These are phyloP conservation scores for Palythoa heliodiscus DNA, from an alignment of 92 coral and sea anemone genomes.

Conservation along the genomic window DNA sequence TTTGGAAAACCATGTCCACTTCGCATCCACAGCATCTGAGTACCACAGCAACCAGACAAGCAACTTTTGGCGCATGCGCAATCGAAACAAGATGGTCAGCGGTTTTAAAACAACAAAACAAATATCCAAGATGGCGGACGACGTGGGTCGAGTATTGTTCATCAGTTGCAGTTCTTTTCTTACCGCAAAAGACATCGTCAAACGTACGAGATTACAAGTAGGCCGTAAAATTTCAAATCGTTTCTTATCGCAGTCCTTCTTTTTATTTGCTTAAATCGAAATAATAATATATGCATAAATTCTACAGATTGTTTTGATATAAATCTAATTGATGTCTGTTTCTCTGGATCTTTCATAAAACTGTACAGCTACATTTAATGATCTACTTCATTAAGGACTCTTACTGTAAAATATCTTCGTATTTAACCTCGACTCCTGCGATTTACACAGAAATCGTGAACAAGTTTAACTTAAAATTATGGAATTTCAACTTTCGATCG, in stretches of 20 bases:
- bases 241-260: background rate
- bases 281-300: background rate
- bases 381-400: too few relatives aligned
- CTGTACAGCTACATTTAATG: background rate
- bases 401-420: too few relatives aligned
- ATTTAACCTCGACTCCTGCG: too few relatives aligned
- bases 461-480: too few relatives aligned
- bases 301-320: background rate
- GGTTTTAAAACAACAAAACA: slow-evolving; percentile 6
- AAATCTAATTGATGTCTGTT: too few relatives aligned
- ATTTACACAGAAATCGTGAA: too few relatives aligned
- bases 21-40: background rate
- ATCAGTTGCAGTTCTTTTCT: slow-evolving; percentile 75
- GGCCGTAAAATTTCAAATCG: background rate
- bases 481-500: too few relatives aligned
- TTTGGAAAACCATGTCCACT: background rate
- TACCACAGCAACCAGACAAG: slow-evolving; percentile 34
- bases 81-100: slow-evolving; percentile 15
- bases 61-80: slow-evolving; percentile 30
- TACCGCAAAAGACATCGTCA: slow-evolving; percentile 72
- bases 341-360: background rate
- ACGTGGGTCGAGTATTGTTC: slow-evolving; percentile 68
- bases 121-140: slow-evolving; percentile 86
- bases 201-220: slow-evolving; percentile 55
- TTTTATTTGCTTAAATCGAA: background rate